Evolutionary conservation across 2,113 vertebrate genomes (phyloP).

Genomic region (Triplophysa siluroides): DNA sequence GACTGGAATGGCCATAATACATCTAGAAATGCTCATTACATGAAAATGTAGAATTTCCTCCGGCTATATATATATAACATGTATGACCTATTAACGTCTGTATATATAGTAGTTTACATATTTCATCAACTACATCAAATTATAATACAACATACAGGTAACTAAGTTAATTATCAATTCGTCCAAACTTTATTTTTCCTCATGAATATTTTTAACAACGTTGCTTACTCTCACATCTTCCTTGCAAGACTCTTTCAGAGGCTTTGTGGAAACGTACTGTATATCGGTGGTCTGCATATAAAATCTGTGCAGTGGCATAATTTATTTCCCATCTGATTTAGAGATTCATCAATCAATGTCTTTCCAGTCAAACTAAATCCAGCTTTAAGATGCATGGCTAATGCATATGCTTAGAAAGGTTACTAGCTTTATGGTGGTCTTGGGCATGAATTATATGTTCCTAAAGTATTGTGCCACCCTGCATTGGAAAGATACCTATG

Average conservation of each 20-base stretch:
- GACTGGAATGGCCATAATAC: too few species aligned
- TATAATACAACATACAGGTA: too few species aligned
- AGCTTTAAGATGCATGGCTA: slow-evolving; percentile 29
- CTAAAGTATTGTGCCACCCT: slow-evolving; percentile 27
- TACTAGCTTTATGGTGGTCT: slow-evolving; percentile 48
- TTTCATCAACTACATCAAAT: too few species aligned
- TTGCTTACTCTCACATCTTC: neutral
- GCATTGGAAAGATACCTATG: slow-evolving; percentile 35
- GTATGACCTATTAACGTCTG: too few species aligned
- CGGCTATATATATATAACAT: too few species aligned
- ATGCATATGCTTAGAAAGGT: slow-evolving; percentile 36
- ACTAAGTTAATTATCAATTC: too few species aligned
- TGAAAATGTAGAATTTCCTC: too few species aligned
- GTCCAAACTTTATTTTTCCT: too few species aligned
- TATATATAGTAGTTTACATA: too few species aligned
- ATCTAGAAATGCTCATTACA: too few species aligned
- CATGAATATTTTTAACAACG: neutral
- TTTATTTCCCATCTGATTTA: slow-evolving; percentile 54
- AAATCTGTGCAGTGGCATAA: slow-evolving; percentile 44
- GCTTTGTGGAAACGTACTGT: slow-evolving; percentile 15
- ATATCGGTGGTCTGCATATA: slow-evolving; percentile 45
- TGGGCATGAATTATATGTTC: slow-evolving; percentile 42
- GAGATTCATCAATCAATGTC: slow-evolving; percentile 50
- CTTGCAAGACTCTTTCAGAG: slow-evolving; percentile 28
- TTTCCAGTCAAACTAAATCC: slow-evolving; percentile 46